These are phyloP conservation scores for Uromys caudimaculatus DNA, from an alignment of 2,797 vertebrate species.

Conservation along the genomic window DNA sequence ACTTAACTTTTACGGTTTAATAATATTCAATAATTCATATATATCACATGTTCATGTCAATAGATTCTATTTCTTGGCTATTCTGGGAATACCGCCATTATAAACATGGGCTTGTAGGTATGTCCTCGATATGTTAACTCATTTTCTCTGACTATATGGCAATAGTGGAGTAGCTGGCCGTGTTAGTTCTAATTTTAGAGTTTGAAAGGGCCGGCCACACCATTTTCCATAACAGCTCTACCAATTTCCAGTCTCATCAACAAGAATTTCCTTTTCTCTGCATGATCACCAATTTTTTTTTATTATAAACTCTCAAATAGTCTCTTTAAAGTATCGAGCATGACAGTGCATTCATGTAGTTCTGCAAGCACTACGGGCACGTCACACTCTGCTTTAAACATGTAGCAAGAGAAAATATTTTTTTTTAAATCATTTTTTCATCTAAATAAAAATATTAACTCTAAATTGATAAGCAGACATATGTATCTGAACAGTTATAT, in stretches of 20 bases:
- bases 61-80: neutral
- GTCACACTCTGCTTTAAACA: neutral
- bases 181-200: neutral
- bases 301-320: neutral
- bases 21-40: neutral
- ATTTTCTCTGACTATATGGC: neutral
- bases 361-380: neutral
- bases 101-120: neutral
- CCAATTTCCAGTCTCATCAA: neutral
- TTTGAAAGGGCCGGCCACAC: no score
- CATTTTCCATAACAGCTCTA: neutral
- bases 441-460: conserved; percentile 9
- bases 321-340: neutral
- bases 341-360: neutral
- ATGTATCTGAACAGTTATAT: neutral
- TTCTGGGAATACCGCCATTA: neutral
- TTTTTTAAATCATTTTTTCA: neutral
- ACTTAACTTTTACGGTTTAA: neutral
- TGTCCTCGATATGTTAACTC: neutral
- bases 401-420: neutral
- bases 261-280: neutral
- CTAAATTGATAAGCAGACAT: neutral
- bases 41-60: neutral
- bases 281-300: neutral
- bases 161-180: neutral